Percentiles rank a stretch among this genome's conserved stretches.
phyloP scores from a whole-genome alignment of 2,797 vertebrate genomes.

The Hybognathus amarus region DNA sequence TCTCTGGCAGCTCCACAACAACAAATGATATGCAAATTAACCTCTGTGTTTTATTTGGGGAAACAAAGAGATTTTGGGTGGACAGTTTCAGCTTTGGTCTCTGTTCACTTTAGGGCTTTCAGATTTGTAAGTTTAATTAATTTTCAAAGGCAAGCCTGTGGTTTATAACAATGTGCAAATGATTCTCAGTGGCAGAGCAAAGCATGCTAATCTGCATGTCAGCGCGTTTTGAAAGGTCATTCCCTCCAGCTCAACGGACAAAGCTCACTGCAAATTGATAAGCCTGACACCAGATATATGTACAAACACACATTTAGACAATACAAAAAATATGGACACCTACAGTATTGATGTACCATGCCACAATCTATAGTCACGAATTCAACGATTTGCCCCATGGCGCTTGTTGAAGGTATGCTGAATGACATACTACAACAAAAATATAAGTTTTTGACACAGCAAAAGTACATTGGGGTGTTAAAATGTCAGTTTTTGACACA shows the following conservation, averaged over 20 bases:
- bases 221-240: constrained; percentile 45
- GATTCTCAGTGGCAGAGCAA: constrained; percentile 54
- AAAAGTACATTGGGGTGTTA: neutral
- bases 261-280: constrained; percentile 28
- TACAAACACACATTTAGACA: constrained; percentile 4
- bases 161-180: constrained; percentile 65
- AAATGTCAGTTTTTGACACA: neutral
- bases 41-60: constrained; percentile 55
- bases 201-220: constrained; percentile 51
- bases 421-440: constrained; percentile 1
- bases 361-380: constrained; percentile 20
- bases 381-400: neutral
- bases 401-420: neutral
- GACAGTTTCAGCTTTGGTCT: constrained; percentile 47
- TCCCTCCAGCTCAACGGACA: constrained; percentile 40
- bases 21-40: constrained; percentile 55
- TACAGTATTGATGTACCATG: constrained; percentile 10
- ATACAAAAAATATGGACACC: constrained; percentile 25
- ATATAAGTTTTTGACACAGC: neutral
- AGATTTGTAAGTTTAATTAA: constrained; percentile 65
- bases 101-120: constrained; percentile 48
- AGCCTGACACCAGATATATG: constrained; percentile 23
- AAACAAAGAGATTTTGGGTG: constrained; percentile 56
- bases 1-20: constrained; percentile 39
- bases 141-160: constrained; percentile 62